Conservation (phyloP, 1,140 invertebrate genomes). For the Elysia chlorotica region DNA sequence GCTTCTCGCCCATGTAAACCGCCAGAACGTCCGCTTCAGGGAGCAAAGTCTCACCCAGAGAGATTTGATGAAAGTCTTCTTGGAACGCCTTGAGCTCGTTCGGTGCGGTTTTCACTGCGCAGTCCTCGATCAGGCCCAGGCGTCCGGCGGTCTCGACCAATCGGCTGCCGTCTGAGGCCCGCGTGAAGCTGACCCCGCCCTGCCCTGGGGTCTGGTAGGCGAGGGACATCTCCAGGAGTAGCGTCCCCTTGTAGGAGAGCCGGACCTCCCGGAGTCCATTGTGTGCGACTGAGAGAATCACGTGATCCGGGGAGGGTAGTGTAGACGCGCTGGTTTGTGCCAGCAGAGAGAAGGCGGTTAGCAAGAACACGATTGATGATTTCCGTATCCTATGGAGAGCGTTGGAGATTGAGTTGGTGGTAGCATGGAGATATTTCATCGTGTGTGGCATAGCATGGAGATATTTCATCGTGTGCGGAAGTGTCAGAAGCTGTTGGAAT, state of each 20-base stretch:
- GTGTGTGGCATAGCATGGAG: too few relatives aligned
- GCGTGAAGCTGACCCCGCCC: neutral
- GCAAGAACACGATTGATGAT: too few relatives aligned
- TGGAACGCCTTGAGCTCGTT: neutral
- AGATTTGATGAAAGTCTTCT: neutral
- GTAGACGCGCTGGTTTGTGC: neutral
- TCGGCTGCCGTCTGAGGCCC: neutral
- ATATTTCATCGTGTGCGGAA: too few relatives aligned
- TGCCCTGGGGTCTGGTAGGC: neutral
- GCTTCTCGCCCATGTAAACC: neutral
- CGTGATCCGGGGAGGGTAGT: neutral
- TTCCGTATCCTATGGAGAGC: too few relatives aligned
- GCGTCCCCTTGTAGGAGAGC: constrained; percentile 9
- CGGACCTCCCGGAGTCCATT: constrained; percentile 27
- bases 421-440: too few relatives aligned
- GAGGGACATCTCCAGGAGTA: constrained; percentile 24
- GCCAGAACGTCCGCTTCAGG: neutral
- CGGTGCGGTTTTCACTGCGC: neutral
- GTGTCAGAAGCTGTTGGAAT: too few relatives aligned
- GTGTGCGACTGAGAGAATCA: constrained; percentile 21
- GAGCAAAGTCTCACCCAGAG: neutral
- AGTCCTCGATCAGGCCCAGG: constrained; percentile 1
- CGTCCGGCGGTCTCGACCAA: constrained; percentile 5
- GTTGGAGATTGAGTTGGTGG: too few relatives aligned
- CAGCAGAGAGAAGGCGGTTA: neutral